Evolutionary conservation across 1,140 invertebrate species (phyloP).

Genomic region (Aphelenchoides avenae): DNA sequence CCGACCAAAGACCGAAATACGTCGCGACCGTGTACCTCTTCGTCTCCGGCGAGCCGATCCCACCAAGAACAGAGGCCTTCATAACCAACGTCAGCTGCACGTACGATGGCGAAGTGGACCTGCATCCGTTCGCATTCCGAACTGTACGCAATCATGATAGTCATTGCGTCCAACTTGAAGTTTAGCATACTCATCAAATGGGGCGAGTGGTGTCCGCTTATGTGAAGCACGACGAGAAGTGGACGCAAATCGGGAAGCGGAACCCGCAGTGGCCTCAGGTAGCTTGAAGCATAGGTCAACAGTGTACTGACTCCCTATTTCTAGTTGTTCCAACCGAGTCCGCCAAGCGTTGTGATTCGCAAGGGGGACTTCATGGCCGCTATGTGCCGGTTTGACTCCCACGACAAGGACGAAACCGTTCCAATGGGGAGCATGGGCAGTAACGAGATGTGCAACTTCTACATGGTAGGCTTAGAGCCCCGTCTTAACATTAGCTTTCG

Average conservation of each 20-base stretch:
- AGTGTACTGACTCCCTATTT: too few relatives aligned
- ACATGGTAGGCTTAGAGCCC: constrained; percentile 34
- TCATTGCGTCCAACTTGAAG: constrained; percentile 57
- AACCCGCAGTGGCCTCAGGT: constrained; percentile 61
- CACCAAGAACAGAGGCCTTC: constrained; percentile 35
- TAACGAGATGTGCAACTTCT: constrained; percentile 61
- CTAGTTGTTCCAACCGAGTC: constrained; percentile 45
- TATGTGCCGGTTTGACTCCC: constrained; percentile 54
- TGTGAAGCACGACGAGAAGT: constrained; percentile 48
- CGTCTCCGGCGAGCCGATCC: constrained; percentile 52
- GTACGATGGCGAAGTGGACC: constrained; percentile 41
- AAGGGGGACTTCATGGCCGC: constrained; percentile 56
- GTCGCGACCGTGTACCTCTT: constrained; percentile 54
- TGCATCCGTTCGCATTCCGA: constrained; percentile 59
- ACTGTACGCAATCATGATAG: not conserved
- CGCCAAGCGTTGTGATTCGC: constrained; percentile 33
- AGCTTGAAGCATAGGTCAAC: too few relatives aligned
- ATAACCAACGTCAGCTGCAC: constrained; percentile 48
- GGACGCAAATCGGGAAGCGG: constrained; percentile 59
- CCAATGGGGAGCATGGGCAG: constrained; percentile 54
- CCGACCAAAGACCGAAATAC: constrained; percentile 30
- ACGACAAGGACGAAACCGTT: constrained; percentile 44
- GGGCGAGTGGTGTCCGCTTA: constrained; percentile 56
- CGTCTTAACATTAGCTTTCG: too few relatives aligned
- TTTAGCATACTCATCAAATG: constrained; percentile 59